Evolutionary conservation across 1,140 invertebrate species (phyloP).

Genomic region (Drosophila athabasca): DNA sequence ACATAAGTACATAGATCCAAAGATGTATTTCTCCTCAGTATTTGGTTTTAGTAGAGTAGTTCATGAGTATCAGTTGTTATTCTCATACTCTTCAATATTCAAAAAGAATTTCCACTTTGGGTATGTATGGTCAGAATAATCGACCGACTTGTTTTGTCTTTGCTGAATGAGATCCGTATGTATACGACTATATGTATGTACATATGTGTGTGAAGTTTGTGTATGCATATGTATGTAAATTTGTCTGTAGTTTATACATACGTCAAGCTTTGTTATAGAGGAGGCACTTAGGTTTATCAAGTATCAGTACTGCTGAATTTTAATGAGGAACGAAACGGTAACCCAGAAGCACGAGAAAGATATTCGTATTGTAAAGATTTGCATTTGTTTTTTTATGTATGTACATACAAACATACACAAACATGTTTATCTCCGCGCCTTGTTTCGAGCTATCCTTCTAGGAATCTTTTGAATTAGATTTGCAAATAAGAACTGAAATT

Average conservation of each 20-base stretch:
- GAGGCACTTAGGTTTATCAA: slow-evolving; percentile 11
- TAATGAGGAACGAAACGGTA: slow-evolving; percentile 22
- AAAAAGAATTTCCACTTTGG: too few relatives aligned
- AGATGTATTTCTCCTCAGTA: too few relatives aligned
- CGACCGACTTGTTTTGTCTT: too few relatives aligned
- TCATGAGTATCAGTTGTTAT: too few relatives aligned
- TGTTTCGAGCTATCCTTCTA: slow-evolving; percentile 8
- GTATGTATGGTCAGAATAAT: too few relatives aligned
- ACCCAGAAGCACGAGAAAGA: slow-evolving; percentile 18
- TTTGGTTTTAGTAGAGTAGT: too few relatives aligned
- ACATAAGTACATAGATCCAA: too few relatives aligned
- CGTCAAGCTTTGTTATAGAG: background rate
- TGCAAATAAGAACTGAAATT: slow-evolving; percentile 33
- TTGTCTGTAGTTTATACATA: background rate
- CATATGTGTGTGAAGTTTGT: background rate
- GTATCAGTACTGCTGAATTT: slow-evolving; percentile 11
- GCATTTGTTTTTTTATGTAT: slow-evolving; percentile 5
- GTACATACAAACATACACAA: slow-evolving; percentile 5
- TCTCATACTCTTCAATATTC: too few relatives aligned
- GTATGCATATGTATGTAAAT: background rate
- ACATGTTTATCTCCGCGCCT: background rate
- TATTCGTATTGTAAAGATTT: slow-evolving; percentile 7
- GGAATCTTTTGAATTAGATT: slow-evolving; percentile 28
- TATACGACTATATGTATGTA: slow-evolving; percentile 7
- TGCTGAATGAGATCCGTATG: background rate